These are phyloP conservation scores for Standfussiana lucernea DNA, from an alignment of 2,888 invertebrate genomes.

Conservation along the genomic window DNA sequence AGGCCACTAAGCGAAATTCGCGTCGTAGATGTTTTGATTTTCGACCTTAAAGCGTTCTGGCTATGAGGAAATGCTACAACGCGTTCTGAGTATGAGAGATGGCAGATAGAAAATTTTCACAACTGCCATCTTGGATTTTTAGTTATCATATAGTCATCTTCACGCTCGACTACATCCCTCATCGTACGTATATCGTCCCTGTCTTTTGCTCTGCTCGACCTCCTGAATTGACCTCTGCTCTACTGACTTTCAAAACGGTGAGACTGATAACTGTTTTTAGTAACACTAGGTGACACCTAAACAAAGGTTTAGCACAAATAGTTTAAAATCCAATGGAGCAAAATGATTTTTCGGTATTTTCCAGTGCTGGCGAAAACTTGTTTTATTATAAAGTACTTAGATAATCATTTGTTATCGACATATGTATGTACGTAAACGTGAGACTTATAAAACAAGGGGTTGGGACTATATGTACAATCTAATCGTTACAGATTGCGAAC, in stretches of 20 bases:
- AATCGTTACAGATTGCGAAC: constrained; percentile 44
- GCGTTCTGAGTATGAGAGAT: no score
- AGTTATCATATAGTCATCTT: neutral
- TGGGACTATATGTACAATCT: constrained; percentile 44
- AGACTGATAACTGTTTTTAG: neutral
- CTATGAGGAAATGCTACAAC: no score
- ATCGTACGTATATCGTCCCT: neutral
- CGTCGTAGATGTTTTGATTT: no score
- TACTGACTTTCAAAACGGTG: neutral
- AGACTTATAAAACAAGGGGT: constrained; percentile 48
- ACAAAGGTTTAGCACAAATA: neutral
- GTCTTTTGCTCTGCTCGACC: neutral
- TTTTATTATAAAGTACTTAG: neutral
- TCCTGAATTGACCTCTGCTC: neutral
- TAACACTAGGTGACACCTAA: neutral
- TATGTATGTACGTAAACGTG: neutral
- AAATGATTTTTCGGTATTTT: neutral
- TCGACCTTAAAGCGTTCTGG: no score
- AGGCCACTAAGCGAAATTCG: no score
- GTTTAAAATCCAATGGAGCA: neutral
- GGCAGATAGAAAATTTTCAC: neutral
- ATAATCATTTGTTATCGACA: neutral
- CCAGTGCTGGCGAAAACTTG: neutral
- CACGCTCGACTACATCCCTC: neutral
- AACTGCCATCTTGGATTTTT: neutral